Conservation (phyloP, 2,888 invertebrate genomes). For the Drosophila emarginata region DNA sequence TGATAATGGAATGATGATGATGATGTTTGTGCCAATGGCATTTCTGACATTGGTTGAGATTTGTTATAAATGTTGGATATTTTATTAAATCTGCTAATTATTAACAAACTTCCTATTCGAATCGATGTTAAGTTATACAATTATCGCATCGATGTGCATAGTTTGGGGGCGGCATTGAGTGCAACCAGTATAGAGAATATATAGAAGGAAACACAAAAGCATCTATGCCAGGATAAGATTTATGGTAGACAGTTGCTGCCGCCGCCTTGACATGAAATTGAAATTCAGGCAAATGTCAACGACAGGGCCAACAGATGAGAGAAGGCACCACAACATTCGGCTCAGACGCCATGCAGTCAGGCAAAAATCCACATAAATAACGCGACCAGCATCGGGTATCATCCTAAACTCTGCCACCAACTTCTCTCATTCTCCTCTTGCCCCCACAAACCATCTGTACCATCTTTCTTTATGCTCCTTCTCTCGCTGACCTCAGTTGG, state of each 20-base stretch:
- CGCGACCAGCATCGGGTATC: slow-evolving; percentile 51
- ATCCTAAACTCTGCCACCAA: slow-evolving; percentile 11
- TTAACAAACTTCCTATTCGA: slow-evolving; percentile 25
- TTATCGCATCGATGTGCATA: slow-evolving; percentile 23
- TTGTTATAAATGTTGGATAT: slow-evolving; percentile 27
- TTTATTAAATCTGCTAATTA: slow-evolving; percentile 64
- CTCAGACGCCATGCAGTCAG: slow-evolving; percentile 23
- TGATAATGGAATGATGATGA: not conserved
- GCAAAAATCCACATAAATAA: slow-evolving; percentile 73
- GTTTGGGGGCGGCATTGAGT: slow-evolving; percentile 22
- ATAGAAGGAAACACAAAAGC: slow-evolving; percentile 9
- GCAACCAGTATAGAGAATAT: not conserved
- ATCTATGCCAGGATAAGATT: slow-evolving; percentile 56
- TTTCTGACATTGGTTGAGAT: slow-evolving; percentile 25
- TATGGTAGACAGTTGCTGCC: slow-evolving; percentile 64
- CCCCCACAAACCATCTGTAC: not conserved
- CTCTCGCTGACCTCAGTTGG: slow-evolving; percentile 33
- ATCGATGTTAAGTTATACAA: slow-evolving; percentile 39
- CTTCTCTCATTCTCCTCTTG: slow-evolving; percentile 5
- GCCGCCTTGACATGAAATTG: slow-evolving; percentile 63
- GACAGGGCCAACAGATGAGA: slow-evolving; percentile 42
- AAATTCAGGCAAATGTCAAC: slow-evolving; percentile 77
- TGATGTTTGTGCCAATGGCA: not conserved
- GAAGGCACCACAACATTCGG: slow-evolving; percentile 27
- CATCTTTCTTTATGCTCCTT: not conserved